phyloP scores from a whole-genome alignment of 2,888 invertebrate species.

The Rhimphoctona megacephalus region DNA sequence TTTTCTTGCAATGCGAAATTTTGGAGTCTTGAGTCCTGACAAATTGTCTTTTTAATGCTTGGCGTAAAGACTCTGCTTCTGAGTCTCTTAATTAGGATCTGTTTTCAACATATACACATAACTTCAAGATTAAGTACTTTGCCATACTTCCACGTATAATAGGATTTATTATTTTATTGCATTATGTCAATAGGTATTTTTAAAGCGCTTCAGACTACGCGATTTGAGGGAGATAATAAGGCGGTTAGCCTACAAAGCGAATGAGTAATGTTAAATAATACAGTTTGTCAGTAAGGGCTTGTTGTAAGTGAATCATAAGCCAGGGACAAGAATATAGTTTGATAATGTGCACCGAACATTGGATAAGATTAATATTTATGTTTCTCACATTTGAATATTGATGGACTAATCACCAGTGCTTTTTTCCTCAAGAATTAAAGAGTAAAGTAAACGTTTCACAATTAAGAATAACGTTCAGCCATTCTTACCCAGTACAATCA shows the following conservation, averaged over 20 bases:
- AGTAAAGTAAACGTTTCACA: background rate
- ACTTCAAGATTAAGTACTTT: background rate
- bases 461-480: background rate
- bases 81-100: too few species aligned
- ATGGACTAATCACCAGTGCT: background rate
- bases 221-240: too few species aligned
- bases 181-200: background rate
- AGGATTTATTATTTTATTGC: background rate
- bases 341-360: background rate
- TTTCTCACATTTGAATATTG: background rate
- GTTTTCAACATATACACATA: too few species aligned
- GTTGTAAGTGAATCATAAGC: background rate
- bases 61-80: too few species aligned
- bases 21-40: too few species aligned
- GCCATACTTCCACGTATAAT: too few species aligned
- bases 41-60: too few species aligned
- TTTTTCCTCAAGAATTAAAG: background rate
- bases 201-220: too few species aligned
- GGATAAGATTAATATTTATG: background rate
- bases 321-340: background rate
- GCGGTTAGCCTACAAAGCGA: background rate
- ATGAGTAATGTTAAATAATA: background rate
- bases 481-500: constrained; percentile 81
- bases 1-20: too few species aligned
- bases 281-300: background rate